Conservation (phyloP, 2,888 invertebrate genomes). For the Parelbella ahira region DNA sequence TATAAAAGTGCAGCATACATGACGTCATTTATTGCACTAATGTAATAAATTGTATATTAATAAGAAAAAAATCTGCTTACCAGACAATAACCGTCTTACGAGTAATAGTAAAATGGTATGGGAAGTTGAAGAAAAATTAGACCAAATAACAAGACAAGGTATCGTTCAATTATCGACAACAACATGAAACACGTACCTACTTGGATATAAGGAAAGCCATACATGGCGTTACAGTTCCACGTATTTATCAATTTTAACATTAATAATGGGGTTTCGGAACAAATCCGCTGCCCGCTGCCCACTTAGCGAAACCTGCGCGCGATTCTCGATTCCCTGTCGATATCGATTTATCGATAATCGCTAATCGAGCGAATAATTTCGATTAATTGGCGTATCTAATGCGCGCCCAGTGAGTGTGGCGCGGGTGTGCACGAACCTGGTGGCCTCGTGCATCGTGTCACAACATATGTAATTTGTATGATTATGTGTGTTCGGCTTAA, state of each 20-base stretch:
- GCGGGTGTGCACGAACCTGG: slow-evolving; percentile 5
- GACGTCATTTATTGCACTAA: no score
- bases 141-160: no score
- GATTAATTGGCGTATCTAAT: slow-evolving; percentile 44
- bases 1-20: no score
- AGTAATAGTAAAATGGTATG: no score
- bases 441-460: slow-evolving; percentile 14
- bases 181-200: no score
- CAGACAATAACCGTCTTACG: no score
- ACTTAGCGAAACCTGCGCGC: neutral
- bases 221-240: slow-evolving; percentile 8
- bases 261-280: slow-evolving; percentile 17
- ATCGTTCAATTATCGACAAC: no score
- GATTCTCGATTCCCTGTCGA: neutral
- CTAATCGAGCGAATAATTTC: slow-evolving; percentile 53
- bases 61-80: no score
- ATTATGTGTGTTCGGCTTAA: slow-evolving; percentile 4
- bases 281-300: slow-evolving; percentile 9
- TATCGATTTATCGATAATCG: slow-evolving; percentile 23
- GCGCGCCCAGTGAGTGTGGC: slow-evolving; percentile 25
- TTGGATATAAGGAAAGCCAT: neutral
- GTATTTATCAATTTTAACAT: slow-evolving; percentile 8
- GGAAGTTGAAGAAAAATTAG: no score
- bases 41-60: no score
- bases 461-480: slow-evolving; percentile 1